A percentile compares a stretch with the other conserved stretches of the same genome.
These are phyloP conservation scores for Erethizon dorsatum DNA, from an alignment of 2,797 vertebrate species.

Conservation along the genomic window DNA sequence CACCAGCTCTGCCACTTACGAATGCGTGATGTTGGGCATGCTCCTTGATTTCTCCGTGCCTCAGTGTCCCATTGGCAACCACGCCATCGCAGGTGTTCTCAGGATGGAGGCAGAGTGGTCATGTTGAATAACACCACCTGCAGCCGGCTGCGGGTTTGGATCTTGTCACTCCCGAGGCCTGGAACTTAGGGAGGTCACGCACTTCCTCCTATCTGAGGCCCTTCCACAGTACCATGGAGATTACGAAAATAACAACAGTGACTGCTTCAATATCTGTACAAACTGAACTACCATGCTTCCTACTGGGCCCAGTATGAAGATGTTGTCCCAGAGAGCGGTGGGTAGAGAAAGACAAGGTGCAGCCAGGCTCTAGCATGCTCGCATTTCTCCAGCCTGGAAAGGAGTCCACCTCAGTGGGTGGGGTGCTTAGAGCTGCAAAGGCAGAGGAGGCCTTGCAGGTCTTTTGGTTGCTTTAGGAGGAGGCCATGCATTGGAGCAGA, in stretches of 20 bases:
- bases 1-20: not conserved
- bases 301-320: not conserved
- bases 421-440: not conserved
- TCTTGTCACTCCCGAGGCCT: not conserved
- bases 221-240: not conserved
- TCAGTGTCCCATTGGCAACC: not conserved
- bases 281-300: not conserved
- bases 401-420: not conserved
- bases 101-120: not conserved
- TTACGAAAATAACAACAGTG: not conserved
- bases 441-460: not conserved
- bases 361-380: not conserved
- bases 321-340: not conserved
- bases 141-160: not conserved
- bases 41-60: not conserved
- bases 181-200: not conserved
- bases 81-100: not conserved
- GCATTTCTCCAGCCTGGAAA: not conserved
- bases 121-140: not conserved
- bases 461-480: not conserved
- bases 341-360: not conserved
- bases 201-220: not conserved
- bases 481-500: not conserved
- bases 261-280: not conserved
- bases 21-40: not conserved